These are phyloP conservation scores for Cirrhinus mrigala DNA, from an alignment of 2,797 vertebrate species.

Conservation along the genomic window DNA sequence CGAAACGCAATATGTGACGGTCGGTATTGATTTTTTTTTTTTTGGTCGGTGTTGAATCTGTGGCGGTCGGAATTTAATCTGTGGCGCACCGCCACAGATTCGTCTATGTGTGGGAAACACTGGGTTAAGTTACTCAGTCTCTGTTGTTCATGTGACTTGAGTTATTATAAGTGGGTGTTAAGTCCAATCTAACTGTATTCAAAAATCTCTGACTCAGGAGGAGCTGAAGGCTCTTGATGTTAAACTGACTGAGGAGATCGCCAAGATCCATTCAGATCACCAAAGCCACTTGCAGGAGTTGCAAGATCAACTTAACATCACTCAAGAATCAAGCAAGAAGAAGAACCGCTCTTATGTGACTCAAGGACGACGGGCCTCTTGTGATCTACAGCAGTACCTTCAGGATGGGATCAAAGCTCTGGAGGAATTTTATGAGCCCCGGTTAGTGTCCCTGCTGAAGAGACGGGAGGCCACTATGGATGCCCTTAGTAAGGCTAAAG, in stretches of 20 bases:
- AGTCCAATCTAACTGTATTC: conserved; percentile 13
- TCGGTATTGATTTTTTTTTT: no score
- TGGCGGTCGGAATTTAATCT: no score
- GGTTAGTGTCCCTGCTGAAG: conserved; percentile 87
- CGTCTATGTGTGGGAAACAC: no score
- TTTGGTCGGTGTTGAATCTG: no score
- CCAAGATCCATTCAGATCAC: conserved; percentile 78
- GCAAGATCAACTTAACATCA: conserved; percentile 72
- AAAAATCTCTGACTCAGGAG: conserved; percentile 67
- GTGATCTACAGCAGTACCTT: conserved; percentile 88
- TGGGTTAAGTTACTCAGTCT: background rate
- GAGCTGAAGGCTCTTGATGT: conserved; percentile 77
- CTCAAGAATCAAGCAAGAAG: conserved; percentile 67
- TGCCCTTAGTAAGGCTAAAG: conserved; percentile 82
- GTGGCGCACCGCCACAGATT: no score
- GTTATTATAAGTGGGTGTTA: background rate
- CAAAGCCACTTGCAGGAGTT: conserved; percentile 79
- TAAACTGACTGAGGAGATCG: conserved; percentile 82
- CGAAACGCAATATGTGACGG: no score
- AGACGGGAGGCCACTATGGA: conserved; percentile 80
- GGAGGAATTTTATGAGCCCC: conserved; percentile 89
- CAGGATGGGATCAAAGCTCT: conserved; percentile 83
- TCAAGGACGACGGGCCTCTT: conserved; percentile 82
- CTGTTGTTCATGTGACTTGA: background rate
- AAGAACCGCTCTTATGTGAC: conserved; percentile 81